Conservation (phyloP, 2,113 vertebrate species). For the Poecile atricapillus region DNA sequence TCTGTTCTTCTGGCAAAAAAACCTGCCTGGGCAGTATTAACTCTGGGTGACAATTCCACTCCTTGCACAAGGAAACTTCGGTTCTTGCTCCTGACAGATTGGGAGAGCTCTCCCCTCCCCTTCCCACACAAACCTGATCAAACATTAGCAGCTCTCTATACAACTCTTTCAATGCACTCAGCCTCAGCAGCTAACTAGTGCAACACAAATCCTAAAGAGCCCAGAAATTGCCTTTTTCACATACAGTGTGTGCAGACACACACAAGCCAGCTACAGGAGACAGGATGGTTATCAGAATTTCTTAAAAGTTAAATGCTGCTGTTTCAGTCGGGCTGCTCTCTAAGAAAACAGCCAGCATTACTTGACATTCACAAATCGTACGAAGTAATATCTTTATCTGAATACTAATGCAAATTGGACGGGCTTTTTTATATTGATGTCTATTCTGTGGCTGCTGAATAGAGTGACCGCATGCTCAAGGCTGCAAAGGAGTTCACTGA, state of each 20-base stretch:
- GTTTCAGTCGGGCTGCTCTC: conserved; percentile 7
- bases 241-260: accelerated
- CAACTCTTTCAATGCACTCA: neutral
- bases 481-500: conserved; percentile 70
- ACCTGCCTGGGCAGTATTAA: neutral
- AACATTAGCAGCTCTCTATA: neutral
- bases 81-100: neutral
- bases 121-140: neutral
- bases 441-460: conserved; percentile 69
- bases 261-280: neutral
- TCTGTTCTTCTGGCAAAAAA: neutral
- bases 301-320: neutral
- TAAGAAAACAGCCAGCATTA: conserved; percentile 31
- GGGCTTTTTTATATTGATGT: conserved; percentile 61
- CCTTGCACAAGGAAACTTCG: neutral
- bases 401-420: conserved; percentile 71
- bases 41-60: neutral
- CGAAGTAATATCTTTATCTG: conserved; percentile 73
- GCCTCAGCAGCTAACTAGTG: neutral
- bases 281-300: neutral
- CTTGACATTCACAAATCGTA: conserved; percentile 70
- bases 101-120: neutral
- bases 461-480: conserved; percentile 65
- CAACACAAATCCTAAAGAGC: neutral
- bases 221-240: neutral